A percentile compares a stretch with the other conserved stretches of the same genome.
phyloP scores from a whole-genome alignment of 2,888 invertebrate species.

The Cryptus armator region DNA sequence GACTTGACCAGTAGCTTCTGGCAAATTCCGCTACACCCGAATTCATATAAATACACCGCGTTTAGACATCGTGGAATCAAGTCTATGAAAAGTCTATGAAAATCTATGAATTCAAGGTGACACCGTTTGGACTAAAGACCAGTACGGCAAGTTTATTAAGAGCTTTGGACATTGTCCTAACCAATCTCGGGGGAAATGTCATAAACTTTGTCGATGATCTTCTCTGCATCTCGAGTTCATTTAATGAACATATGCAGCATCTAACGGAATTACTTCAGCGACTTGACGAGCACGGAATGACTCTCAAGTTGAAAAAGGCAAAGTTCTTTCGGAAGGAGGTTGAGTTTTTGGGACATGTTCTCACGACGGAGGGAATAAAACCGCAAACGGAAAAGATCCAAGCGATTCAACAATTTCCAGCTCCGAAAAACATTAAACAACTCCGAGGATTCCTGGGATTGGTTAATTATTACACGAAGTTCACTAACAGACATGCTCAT shows the following conservation, averaged over 20 bases:
- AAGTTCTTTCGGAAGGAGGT: slow-evolving; percentile 67
- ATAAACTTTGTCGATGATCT: slow-evolving; percentile 60
- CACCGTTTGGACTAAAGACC: slow-evolving; percentile 54
- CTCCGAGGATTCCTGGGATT: slow-evolving; percentile 44
- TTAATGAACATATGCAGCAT: slow-evolving; percentile 45
- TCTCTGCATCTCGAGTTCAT: slow-evolving; percentile 9
- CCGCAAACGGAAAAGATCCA: slow-evolving; percentile 69
- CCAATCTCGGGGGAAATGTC: neutral
- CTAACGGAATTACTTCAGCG: slow-evolving; percentile 55
- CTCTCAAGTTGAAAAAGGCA: slow-evolving; percentile 69
- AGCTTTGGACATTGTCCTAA: neutral
- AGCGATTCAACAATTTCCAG: slow-evolving; percentile 52
- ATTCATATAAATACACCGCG: slow-evolving; percentile 52
- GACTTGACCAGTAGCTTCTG: slow-evolving; percentile 65
- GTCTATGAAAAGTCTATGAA: too few species aligned
- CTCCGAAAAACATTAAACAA: slow-evolving; percentile 66
- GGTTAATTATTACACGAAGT: neutral
- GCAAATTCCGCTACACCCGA: slow-evolving; percentile 65
- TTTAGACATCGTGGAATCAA: slow-evolving; percentile 57
- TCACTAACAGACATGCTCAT: neutral
- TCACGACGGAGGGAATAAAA: slow-evolving; percentile 65
- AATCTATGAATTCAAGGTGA: slow-evolving; percentile 55
- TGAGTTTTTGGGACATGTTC: slow-evolving; percentile 72
- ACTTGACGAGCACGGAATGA: slow-evolving; percentile 64
- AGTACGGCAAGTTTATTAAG: slow-evolving; percentile 2